phyloP scores from a whole-genome alignment of 2,888 invertebrate species.

The Mechanitis mazaeus region DNA sequence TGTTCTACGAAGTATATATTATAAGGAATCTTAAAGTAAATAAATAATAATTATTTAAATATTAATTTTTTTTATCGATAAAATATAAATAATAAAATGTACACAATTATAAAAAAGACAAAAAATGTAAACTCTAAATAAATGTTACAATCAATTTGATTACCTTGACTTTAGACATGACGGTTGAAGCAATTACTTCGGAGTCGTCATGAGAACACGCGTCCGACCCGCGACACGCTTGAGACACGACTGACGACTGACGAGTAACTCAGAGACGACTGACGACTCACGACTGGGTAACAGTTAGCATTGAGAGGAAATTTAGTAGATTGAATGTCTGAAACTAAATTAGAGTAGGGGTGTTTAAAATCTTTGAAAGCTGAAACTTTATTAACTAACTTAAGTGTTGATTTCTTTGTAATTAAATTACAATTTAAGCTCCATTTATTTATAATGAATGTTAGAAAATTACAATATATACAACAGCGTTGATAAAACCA shows the following conservation, averaged over 20 bases:
- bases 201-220: conserved; percentile 33
- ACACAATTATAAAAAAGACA: background rate
- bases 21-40: no score
- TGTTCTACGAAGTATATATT: no score
- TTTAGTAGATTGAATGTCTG: no score
- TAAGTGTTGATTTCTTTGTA: no score
- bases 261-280: background rate
- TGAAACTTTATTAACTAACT: background rate
- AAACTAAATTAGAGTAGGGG: no score
- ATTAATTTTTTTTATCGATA: background rate
- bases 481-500: background rate
- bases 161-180: conserved; percentile 67
- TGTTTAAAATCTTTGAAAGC: background rate
- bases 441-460: no score
- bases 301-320: background rate
- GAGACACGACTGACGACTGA: conserved; percentile 28
- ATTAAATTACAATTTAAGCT: no score
- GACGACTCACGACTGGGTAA: background rate
- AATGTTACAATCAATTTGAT: conserved; percentile 39
- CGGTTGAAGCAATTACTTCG: conserved; percentile 37
- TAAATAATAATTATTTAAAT: no score
- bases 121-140: conserved; percentile 24
- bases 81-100: background rate
- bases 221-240: conserved; percentile 22
- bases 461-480: background rate